phyloP scores from a whole-genome alignment of 2,113 vertebrate species.

The Nothobranchius furzeri region DNA sequence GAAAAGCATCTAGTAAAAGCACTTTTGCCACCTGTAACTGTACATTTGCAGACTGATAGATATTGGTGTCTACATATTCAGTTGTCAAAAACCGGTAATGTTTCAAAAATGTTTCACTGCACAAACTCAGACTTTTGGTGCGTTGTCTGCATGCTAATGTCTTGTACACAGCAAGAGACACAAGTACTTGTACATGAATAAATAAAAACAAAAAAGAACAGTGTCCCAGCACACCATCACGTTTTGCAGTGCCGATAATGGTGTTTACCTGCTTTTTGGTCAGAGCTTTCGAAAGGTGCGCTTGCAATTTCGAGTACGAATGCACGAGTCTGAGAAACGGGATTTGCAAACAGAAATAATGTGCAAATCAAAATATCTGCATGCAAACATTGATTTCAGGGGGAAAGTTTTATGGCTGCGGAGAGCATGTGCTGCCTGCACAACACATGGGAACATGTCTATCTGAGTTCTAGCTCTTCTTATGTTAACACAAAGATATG shows the following conservation, averaged over 20 bases:
- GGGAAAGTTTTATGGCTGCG: background rate
- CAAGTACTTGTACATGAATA: background rate
- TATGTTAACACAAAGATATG: too few species aligned
- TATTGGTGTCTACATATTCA: background rate
- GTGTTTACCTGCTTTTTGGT: constrained; percentile 1
- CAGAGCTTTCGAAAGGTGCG: background rate
- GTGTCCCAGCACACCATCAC: background rate
- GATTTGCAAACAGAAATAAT: background rate
- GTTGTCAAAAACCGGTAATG: background rate
- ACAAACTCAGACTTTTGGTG: background rate
- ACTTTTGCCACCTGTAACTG: background rate
- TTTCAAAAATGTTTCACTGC: background rate
- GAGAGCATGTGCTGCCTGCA: background rate
- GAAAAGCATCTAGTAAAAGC: too few species aligned
- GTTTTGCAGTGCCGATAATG: background rate
- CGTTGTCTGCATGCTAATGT: background rate
- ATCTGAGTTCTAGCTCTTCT: too few species aligned
- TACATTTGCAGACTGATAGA: background rate
- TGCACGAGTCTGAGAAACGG: background rate
- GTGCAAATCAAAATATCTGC: background rate
- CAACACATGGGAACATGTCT: too few species aligned
- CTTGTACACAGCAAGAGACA: background rate
- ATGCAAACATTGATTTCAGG: background rate
- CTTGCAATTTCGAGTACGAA: background rate
- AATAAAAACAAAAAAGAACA: background rate